Evolutionary conservation across 2,113 vertebrate genomes (phyloP), one percentile per base, ranked within the genome.

Genomic region (Butorides virescens): DNA sequence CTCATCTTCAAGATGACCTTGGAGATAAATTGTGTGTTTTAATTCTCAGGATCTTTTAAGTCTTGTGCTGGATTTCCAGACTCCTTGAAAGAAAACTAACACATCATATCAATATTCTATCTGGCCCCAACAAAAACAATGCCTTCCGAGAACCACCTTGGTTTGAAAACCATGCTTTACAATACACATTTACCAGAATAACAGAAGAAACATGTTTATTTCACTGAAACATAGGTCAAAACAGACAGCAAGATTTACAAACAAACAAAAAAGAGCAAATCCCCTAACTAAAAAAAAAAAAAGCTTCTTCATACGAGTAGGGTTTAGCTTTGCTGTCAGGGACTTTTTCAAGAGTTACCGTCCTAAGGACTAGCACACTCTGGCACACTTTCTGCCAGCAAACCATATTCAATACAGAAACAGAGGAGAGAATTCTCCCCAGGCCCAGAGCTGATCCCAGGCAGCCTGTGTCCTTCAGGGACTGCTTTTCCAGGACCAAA

Each of bases 391-490:
- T 52, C 50, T 65, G 34, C 53, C 73, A 67, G 49, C 34, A 79
- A 79, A 26, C 68, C 22, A 2, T 4, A 20, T 25, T 23, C 25
- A 53, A 10, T 12, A 23, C 50, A 49, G 49, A 49, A 36, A n/a
- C 44, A 49, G 65, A 71, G 27, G 9, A 0, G 1, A 76, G 20
- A 19, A 22, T 52, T 82, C 36, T 56, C 16, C 0, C 3, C 46
- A 12, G 22, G 53, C 20, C 34, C 36, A 65, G 37, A 36, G 18
- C 34, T 20, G 21, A 62, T 53, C 29, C 67, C 39, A 37, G 53
- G 27, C 72, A 86, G 59, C 6, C 25, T 0, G 0, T 34, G 47
- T 42, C 76, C 66, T 83, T 73, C 50, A 70, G 19, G 32, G 25
- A 70, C 5, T 47, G 32, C 44, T 77, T 73, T 86, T 42, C 47